phyloP scores from a whole-genome alignment of 2,888 invertebrate genomes.

The Patella depressa region DNA sequence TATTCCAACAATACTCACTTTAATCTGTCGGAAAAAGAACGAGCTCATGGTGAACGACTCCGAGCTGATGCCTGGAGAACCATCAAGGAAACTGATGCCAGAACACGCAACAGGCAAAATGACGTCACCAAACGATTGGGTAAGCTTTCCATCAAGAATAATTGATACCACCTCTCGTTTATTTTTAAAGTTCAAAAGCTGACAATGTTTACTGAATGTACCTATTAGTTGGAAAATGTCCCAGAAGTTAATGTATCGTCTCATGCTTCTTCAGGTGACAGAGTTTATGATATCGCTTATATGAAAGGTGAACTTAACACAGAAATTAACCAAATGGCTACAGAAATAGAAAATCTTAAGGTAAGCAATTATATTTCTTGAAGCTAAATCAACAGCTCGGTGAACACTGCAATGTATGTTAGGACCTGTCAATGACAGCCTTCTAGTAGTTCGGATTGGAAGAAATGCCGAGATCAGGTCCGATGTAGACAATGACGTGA shows the following conservation, averaged over 20 bases:
- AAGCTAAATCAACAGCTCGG: no score
- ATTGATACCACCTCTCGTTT: not conserved
- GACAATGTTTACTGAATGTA: not conserved
- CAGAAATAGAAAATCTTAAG: slow-evolving; percentile 74
- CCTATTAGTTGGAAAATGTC: no score
- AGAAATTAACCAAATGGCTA: slow-evolving; percentile 86
- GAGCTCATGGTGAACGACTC: slow-evolving; percentile 75
- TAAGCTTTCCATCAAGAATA: slow-evolving; percentile 29
- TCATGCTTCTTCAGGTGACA: slow-evolving; percentile 47
- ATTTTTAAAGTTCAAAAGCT: not conserved
- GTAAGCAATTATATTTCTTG: slow-evolving; percentile 25
- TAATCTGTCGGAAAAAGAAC: slow-evolving; percentile 88
- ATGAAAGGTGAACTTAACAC: slow-evolving; percentile 78
- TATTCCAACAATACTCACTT: slow-evolving; percentile 83
- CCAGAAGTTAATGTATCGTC: no score
- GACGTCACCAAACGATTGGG: slow-evolving; percentile 89
- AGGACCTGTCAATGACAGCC: no score
- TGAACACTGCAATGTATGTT: no score
- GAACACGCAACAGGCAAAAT: slow-evolving; percentile 72
- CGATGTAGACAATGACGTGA: no score
- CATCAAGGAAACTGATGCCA: slow-evolving; percentile 70
- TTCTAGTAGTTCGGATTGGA: no score
- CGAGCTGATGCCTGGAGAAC: slow-evolving; percentile 66
- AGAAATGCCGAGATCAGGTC: no score
- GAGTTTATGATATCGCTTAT: slow-evolving; percentile 59